Evolutionary conservation across 2,888 invertebrate genomes (phyloP).

Genomic region (Pachydiplax longipennis): DNA sequence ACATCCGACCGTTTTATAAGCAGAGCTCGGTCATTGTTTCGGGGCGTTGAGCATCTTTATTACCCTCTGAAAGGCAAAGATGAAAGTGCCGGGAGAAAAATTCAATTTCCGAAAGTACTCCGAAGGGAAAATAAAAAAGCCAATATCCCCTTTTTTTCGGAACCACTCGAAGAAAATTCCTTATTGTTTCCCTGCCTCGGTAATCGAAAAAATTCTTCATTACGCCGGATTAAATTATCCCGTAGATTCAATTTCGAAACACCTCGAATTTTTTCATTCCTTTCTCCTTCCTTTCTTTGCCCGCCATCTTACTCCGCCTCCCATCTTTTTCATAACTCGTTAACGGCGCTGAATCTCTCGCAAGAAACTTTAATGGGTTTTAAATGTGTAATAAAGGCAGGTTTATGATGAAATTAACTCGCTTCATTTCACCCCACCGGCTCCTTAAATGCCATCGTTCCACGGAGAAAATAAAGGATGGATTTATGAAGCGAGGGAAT

Average conservation of each 20-base stretch:
- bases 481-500: not conserved
- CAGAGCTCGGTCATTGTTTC: too few species aligned
- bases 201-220: not conserved
- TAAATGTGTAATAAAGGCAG: constrained; percentile 15
- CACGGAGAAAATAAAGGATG: not conserved
- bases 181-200: not conserved
- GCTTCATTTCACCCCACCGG: not conserved
- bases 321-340: constrained; percentile 21
- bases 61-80: not conserved
- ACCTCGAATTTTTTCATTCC: not conserved
- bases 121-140: not conserved
- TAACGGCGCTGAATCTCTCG: not conserved
- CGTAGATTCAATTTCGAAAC: not conserved
- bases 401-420: constrained; percentile 26
- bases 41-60: not conserved
- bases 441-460: not conserved
- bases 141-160: not conserved
- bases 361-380: constrained; percentile 13
- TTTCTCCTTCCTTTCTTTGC: not conserved
- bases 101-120: not conserved
- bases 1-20: too few species aligned
- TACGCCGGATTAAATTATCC: not conserved
- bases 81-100: not conserved
- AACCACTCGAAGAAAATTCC: not conserved
- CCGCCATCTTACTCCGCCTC: not conserved